Conservation (phyloP, 1,140 invertebrate species). For the Hormaphis cornu region DNA sequence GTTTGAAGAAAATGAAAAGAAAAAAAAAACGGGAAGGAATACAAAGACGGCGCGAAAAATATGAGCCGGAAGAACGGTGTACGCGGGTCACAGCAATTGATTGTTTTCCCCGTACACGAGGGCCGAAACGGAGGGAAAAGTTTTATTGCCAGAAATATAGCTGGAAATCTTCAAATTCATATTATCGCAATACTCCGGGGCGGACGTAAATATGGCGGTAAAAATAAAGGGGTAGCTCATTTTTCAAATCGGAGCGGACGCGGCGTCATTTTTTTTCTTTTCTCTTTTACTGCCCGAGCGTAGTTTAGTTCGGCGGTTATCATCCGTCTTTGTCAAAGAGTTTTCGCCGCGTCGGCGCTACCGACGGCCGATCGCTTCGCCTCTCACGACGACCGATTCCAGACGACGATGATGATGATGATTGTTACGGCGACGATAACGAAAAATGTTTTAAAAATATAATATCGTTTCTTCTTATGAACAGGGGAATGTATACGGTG, state of each 20-base stretch:
- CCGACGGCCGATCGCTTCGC: neutral
- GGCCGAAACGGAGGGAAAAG: neutral
- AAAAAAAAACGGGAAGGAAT: neutral
- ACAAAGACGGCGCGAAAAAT: neutral
- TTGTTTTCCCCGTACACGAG: neutral
- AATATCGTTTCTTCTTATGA: too few species aligned
- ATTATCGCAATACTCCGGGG: constrained; percentile 4
- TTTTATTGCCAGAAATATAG: constrained; percentile 15
- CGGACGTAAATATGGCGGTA: neutral
- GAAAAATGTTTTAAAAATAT: too few species aligned
- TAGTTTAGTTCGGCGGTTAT: neutral
- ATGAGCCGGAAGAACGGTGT: neutral
- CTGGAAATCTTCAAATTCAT: constrained; percentile 21
- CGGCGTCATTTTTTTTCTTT: neutral
- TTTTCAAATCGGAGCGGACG: constrained; percentile 9
- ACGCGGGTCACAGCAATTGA: too few species aligned
- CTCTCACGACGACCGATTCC: too few species aligned
- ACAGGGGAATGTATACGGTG: too few species aligned
- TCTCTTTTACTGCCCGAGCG: neutral
- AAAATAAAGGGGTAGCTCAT: constrained; percentile 20
- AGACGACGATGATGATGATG: too few species aligned
- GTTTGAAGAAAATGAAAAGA: neutral
- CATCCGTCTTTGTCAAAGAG: constrained; percentile 19
- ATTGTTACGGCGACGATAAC: too few species aligned
- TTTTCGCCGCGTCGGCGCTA: neutral